These are phyloP conservation scores for Ceratosolen fusciceps DNA, from an alignment of 1,140 invertebrate genomes.

Conservation along the genomic window DNA sequence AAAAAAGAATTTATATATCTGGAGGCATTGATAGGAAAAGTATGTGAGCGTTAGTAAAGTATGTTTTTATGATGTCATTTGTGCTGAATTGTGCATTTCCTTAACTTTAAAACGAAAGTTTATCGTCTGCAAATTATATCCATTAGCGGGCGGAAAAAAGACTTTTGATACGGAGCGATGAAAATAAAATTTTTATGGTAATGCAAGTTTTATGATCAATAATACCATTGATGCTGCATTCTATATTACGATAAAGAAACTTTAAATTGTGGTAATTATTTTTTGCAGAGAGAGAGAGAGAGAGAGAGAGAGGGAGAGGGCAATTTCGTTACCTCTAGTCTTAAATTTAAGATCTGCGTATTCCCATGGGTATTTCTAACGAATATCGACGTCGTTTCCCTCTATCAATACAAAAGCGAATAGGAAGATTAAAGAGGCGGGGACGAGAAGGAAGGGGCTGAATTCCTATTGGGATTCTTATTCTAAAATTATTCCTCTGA, in stretches of 20 bases:
- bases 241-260: constrained; percentile 11
- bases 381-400: no score
- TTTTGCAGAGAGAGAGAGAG: not conserved
- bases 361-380: no score
- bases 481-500: not conserved
- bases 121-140: constrained; percentile 30
- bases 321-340: no score
- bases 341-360: no score
- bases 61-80: constrained; percentile 8
- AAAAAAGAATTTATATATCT: not conserved
- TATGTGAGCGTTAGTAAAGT: not conserved
- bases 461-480: not conserved
- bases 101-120: constrained; percentile 16
- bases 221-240: constrained; percentile 3
- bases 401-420: no score
- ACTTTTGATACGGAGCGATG: not conserved
- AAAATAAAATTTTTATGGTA: constrained; percentile 28
- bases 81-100: constrained; percentile 1
- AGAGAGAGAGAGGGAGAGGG: no score
- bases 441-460: no score
- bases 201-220: constrained; percentile 13
- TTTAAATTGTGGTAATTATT: not conserved
- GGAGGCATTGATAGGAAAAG: not conserved
- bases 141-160: not conserved
- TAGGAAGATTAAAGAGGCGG: no score